Evolutionary conservation across 2,113 vertebrate genomes (phyloP), one percentile per base, ranked within the genome.

Genomic region (Aspidoscelis tigris): DNA sequence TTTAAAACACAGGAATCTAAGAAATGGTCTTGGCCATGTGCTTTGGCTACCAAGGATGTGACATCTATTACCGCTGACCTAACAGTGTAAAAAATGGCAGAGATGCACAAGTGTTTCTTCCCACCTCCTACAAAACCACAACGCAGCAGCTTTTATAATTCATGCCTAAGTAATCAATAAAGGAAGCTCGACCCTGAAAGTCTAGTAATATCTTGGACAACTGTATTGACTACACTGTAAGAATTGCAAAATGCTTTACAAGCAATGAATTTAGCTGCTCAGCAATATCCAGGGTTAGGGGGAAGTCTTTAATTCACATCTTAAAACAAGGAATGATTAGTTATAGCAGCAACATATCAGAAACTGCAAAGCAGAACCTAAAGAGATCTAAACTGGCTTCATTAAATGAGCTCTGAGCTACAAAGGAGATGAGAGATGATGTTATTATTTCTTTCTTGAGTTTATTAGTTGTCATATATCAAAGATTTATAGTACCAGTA

Each of bases 131-230:
- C 80, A 55, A 65, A 6, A 24, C 72, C 0, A 61, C 44, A 68
- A 16, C 76, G 72, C 65, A 55, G n/a, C 65, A 33, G 44, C 24
- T 47, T 79, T 20, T 78, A 76, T 71, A n/a, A 68, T 88, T 83
- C 79, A 76, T 85, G 73, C 18, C 70, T 64, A 61, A 81, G 26
- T 84, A 33, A 86, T 66, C 70, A 84, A 77, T 81, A 84, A 78
- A 71, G 89, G 85, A 86, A 50, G 0, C 65, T 33, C 0, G 0
- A 16, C 14, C 14, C 24, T 76, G 79, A 70, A 81, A 81, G 78
- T 39, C 7, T 0, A 72, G 72, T 6, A 21, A 68, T 88, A 68
- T 33, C 65, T 44, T 68, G 58, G n/a, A 5, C 21, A 47, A 76
- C 4, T 14, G 1, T 43, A 22, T 79, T 55, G 78, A 65, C 61